Evolutionary conservation across 2,113 vertebrate species (phyloP).

Genomic region (Daphoenositta chrysoptera): DNA sequence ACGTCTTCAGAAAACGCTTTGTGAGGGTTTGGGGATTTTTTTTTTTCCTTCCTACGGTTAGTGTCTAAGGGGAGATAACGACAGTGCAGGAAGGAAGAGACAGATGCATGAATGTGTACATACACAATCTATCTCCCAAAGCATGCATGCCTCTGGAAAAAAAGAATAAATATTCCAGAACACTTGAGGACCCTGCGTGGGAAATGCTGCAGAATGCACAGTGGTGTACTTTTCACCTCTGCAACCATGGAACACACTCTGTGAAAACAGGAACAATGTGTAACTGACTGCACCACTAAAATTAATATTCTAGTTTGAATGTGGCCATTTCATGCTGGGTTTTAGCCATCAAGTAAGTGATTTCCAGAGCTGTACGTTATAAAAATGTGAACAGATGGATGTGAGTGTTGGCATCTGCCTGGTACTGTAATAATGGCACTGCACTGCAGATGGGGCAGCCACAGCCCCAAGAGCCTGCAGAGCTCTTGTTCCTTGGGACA

Average conservation of each 20-base stretch:
- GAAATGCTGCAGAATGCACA: not conserved
- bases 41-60: not conserved
- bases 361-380: not conserved
- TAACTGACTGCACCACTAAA: not conserved
- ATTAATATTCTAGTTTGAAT: not conserved
- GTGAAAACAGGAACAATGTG: not conserved
- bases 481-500: not conserved
- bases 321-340: not conserved
- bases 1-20: slow-evolving; percentile 40
- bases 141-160: not conserved
- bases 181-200: not conserved
- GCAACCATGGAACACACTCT: not conserved
- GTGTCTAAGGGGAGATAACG: not conserved
- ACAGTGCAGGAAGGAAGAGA: slow-evolving; percentile 41
- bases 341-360: not conserved
- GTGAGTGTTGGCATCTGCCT: not conserved
- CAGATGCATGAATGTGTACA: not conserved
- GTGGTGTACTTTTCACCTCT: not conserved
- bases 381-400: not conserved
- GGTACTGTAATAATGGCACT: not conserved
- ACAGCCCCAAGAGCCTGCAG: not conserved
- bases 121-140: not conserved
- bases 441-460: not conserved
- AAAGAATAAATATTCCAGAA: not conserved
- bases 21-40: not conserved